Evolutionary conservation across 1,140 invertebrate species (phyloP), one percentile per base, ranked within the genome.

Genomic region (Paralvinella palmiformis): DNA sequence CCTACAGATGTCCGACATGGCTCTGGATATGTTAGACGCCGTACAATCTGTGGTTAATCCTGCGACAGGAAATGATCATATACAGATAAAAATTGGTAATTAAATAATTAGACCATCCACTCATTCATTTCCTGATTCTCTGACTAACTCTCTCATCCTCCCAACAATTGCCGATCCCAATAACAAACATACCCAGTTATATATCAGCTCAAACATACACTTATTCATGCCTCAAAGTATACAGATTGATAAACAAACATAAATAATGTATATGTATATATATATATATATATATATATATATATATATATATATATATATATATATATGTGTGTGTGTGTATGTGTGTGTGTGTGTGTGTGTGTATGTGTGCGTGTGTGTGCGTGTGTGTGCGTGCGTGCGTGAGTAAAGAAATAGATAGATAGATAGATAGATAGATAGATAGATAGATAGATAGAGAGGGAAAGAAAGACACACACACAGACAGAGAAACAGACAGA

Each of bases 1-100:
- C 3, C n/a, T 37, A 7, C 24, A 32, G 17, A 45, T 60, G 20
- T 37, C 20, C 27, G 55, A 68, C 52, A 68, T 68, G 67, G 67
- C 50, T 3, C 59, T 65, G 24, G 63, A 60, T 27, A 65, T 96
- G 92, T 86, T 95, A 0, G 90, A 94, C 67, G 91, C 91, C 1
- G 94, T 95, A 63, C 90, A 87, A 5, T 89, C 91, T 70, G 82
- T 96, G 0, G 91, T 90, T 72, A 92, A 95, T 81, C 91, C 92
- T 36, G 92, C 91, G 3, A 92, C 7, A 53, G 5, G 91, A 73
- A 89, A 89, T 87, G 85, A 90, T 60, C 91, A 92, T 83, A 81
- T 95, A 35, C 85, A 87, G 71, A 93, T 95, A 67, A 83, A 92
- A 66, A 89, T 95, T 3, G 92, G 55, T 57, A 7, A 29, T 22